Evolutionary conservation across 2,113 vertebrate species (phyloP).

Genomic region (Burhinus bistriatus): DNA sequence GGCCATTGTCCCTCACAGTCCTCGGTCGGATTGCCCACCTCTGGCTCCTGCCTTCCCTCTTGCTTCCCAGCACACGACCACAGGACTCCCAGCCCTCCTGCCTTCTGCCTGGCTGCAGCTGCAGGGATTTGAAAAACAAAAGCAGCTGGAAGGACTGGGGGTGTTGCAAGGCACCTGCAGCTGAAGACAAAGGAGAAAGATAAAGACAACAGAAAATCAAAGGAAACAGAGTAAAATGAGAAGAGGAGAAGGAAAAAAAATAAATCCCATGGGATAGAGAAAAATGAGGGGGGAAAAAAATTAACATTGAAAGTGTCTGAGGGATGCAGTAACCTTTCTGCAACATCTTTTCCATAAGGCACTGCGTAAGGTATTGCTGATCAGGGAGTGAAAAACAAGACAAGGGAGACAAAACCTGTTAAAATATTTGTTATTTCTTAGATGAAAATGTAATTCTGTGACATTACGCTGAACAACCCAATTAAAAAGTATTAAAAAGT

Average conservation of each 20-base stretch:
- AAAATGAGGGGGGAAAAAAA: neutral
- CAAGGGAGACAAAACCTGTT: neutral
- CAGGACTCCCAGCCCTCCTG: neutral
- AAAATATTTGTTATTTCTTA: neutral
- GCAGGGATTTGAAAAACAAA: neutral
- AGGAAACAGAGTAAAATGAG: neutral
- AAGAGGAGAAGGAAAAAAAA: neutral
- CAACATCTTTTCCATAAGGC: neutral
- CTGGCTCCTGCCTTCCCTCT: neutral
- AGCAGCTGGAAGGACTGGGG: neutral
- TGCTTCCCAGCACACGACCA: fast-evolving
- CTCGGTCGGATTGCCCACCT: fast-evolving
- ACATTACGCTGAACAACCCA: neutral
- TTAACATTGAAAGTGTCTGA: neutral
- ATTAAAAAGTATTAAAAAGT: neutral
- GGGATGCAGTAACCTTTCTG: neutral
- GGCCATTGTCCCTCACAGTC: neutral
- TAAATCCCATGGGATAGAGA: neutral
- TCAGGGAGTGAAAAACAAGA: neutral
- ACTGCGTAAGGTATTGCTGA: neutral
- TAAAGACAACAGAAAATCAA: neutral
- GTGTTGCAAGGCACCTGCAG: neutral
- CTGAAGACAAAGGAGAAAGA: neutral
- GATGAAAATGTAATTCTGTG: neutral
- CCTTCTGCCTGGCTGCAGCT: neutral